These are phyloP conservation scores for Eilema griseolum DNA, from an alignment of 2,888 invertebrate genomes.

Conservation along the genomic window DNA sequence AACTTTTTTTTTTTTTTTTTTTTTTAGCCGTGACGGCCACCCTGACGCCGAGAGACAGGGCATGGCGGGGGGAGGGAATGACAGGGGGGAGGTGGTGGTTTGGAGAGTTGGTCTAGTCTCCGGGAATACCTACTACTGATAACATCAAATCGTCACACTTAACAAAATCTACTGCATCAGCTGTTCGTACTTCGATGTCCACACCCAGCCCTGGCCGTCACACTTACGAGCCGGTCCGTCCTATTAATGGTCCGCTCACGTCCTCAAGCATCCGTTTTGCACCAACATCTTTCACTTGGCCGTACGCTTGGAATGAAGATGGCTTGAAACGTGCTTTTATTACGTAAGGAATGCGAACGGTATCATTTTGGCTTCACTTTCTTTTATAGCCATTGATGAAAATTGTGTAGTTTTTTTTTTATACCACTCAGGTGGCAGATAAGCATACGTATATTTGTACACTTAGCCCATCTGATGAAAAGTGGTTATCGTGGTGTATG, in stretches of 20 bases:
- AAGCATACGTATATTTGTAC: too few relatives aligned
- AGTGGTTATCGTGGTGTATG: too few relatives aligned
- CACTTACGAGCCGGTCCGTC: constrained; percentile 16
- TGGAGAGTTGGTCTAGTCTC: too few relatives aligned
- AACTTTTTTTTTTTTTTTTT: too few relatives aligned
- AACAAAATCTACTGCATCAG: constrained; percentile 19
- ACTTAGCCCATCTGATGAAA: too few relatives aligned
- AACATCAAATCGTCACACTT: constrained; percentile 32
- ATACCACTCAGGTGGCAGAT: too few relatives aligned
- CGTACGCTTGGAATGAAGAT: constrained; percentile 72
- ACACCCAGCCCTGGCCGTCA: constrained; percentile 7
- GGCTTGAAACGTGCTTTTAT: constrained; percentile 72
- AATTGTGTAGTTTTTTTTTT: not conserved
- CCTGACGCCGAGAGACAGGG: too few relatives aligned
- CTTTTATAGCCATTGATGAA: constrained; percentile 57
- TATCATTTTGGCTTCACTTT: constrained; percentile 73
- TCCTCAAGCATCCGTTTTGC: constrained; percentile 76
- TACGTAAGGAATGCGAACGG: constrained; percentile 80
- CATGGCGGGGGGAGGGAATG: too few relatives aligned
- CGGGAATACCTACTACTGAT: too few relatives aligned
- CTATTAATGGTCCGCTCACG: constrained; percentile 57
- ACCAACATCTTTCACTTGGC: constrained; percentile 81
- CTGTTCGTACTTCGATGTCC: constrained; percentile 42
- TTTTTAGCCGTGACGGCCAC: too few relatives aligned
- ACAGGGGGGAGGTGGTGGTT: too few relatives aligned